Conservation (phyloP, 2,797 vertebrate genomes). For the Paramormyrops hopkinsi region DNA sequence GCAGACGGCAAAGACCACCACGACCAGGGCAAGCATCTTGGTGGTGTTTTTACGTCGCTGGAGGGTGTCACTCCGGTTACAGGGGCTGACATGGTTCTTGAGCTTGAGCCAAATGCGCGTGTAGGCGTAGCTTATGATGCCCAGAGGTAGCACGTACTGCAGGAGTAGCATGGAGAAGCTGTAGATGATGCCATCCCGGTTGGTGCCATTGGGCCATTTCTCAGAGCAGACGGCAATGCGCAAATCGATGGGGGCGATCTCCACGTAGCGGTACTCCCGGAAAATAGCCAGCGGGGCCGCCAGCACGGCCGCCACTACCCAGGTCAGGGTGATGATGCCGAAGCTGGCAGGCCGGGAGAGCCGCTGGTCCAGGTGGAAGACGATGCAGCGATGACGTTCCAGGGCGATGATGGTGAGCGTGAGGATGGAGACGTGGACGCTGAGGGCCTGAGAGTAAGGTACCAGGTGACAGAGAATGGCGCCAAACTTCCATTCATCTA, state of each 20-base stretch:
- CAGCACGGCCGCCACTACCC: conserved; percentile 73
- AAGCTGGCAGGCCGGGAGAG: conserved; percentile 77
- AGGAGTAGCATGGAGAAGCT: conserved; percentile 84
- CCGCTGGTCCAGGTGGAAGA: conserved; percentile 80
- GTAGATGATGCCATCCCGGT: conserved; percentile 81
- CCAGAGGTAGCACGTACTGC: conserved; percentile 78
- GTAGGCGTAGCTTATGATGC: conserved; percentile 83
- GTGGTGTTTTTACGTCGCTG: conserved; percentile 79
- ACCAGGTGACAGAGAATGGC: conserved; percentile 81
- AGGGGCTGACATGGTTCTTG: conserved; percentile 80
- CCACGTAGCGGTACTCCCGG: conserved; percentile 76
- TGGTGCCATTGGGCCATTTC: conserved; percentile 80
- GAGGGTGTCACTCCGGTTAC: conserved; percentile 69
- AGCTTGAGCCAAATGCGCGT: conserved; percentile 88
- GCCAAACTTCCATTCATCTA: conserved; percentile 89
- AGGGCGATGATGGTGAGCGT: conserved; percentile 83
- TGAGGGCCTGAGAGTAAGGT: conserved; percentile 82
- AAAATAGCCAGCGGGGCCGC: conserved; percentile 85
- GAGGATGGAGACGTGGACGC: conserved; percentile 82
- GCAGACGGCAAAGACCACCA: conserved; percentile 80
- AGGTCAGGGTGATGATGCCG: conserved; percentile 74
- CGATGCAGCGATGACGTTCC: conserved; percentile 83
- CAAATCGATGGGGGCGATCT: conserved; percentile 78
- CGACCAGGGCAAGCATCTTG: conserved; percentile 84
- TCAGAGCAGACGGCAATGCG: conserved; percentile 83